Base-by-base conservation (phyloP, 2,797 vertebrate genomes). In the Acridotheres tristis region DNA sequence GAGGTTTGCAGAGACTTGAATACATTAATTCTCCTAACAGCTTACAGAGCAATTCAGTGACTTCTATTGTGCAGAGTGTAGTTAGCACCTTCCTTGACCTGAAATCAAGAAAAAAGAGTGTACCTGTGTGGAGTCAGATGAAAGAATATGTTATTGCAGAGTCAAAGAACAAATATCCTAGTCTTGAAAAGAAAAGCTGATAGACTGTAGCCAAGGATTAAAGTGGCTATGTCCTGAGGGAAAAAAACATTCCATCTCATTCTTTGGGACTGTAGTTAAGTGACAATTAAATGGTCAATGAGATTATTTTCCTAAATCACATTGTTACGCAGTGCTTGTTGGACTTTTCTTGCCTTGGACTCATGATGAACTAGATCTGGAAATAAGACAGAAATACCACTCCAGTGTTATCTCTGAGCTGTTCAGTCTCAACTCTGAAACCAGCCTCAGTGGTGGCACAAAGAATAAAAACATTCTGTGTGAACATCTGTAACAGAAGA, bases 11-110 rank as follows among this genome's bases (percentile, higher is more conserved):
- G 62, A 93, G 55, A 67, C 69, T 48, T 54, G 87, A 92, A 94
- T 94, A 93, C 55, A 91, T 95, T 94, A 92, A 84, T 95, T 93
- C 95, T 92, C 55, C 57, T 81, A 73, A 40, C 73, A 88, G 87
- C 51, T 93, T 81, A 75, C 79, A 86, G 11, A 76, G 89, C 51
- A 81, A 81, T 85, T 88, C 79, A 36, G 69, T 59, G 62, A 76
- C 6, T 75, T 88, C n/a, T 75, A 8, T 68, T 81, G 66, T 84
- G 72, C 43, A 32, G 57, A 78, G 13, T 9, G 25, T 53, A 93
- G 76, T 69, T 78, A 91, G 32, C 8, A 18, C 53, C 43, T 92
- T 67, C 61, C 47, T 51, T 81, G 74, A 94, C 72, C 79, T 75
- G 66, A 85, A 85, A 88, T 75, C 54, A 50, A 75, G 92, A 92